Evolutionary conservation across 2,888 invertebrate species (phyloP).

Genomic region (Pterostichus niger): DNA sequence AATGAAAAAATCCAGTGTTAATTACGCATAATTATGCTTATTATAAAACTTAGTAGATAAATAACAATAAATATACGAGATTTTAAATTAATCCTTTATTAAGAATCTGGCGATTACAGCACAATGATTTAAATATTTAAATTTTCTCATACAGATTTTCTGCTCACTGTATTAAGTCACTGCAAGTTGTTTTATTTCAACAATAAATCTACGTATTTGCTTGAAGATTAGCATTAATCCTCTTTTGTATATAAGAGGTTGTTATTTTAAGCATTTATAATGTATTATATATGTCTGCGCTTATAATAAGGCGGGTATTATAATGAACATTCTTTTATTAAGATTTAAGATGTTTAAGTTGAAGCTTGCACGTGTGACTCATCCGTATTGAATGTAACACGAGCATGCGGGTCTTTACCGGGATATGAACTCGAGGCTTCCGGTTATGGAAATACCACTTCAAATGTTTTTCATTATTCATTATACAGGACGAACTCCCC

Average conservation of each 20-base stretch:
- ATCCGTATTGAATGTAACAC: conserved; percentile 44
- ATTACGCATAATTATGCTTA: conserved; percentile 15
- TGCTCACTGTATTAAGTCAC: conserved; percentile 39
- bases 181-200: conserved; percentile 42
- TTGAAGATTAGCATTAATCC: conserved; percentile 54
- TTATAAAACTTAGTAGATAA: background rate
- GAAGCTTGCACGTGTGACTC: conserved; percentile 57
- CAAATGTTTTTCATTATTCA: too few relatives aligned
- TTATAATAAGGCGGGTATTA: conserved; percentile 42
- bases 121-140: conserved; percentile 44
- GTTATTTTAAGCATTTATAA: conserved; percentile 45
- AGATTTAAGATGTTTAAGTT: conserved; percentile 60
- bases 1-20: background rate
- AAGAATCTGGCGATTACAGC: conserved; percentile 31
- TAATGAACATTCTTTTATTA: conserved; percentile 53
- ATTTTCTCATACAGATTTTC: conserved; percentile 38
- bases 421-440: conserved; percentile 51
- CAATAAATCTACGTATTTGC: conserved; percentile 51
- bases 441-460: background rate
- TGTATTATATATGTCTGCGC: conserved; percentile 49
- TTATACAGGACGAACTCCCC: too few relatives aligned
- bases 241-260: conserved; percentile 36
- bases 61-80: conserved; percentile 24
- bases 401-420: conserved; percentile 57
- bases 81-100: conserved; percentile 28